Conservation (phyloP, 2,113 vertebrate genomes). For the Ia io region DNA sequence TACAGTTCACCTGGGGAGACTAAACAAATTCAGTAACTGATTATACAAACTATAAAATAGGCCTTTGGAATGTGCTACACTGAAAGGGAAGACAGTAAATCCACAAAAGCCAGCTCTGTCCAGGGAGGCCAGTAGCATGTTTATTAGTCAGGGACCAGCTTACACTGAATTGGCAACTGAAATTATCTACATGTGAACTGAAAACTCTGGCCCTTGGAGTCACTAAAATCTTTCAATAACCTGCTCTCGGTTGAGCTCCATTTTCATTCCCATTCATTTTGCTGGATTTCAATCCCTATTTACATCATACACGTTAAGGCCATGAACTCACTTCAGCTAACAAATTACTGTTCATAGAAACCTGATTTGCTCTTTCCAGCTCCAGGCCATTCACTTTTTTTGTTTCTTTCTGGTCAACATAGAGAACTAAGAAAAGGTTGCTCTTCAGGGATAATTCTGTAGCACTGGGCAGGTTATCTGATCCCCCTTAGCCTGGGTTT, state of each 20-base stretch:
- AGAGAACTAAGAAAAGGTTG: not conserved
- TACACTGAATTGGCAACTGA: not conserved
- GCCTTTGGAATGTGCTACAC: not conserved
- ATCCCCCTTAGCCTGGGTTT: not conserved
- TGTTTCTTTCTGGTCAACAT: constrained; percentile 9
- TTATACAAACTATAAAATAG: not conserved
- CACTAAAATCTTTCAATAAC: not conserved
- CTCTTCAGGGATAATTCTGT: not conserved
- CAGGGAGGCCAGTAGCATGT: not conserved
- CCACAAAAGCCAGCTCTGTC: not conserved
- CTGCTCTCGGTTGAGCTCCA: not conserved
- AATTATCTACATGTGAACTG: not conserved
- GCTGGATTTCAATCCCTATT: not conserved
- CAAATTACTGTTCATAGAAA: not conserved
- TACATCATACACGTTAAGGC: not conserved
- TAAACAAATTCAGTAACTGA: not conserved
- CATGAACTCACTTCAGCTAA: not conserved
- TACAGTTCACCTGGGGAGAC: not conserved
- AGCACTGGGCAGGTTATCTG: not conserved
- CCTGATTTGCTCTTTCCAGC: not conserved
- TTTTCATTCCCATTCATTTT: not conserved
- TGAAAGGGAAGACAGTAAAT: constrained; percentile 8
- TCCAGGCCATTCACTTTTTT: not conserved
- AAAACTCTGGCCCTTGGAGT: not conserved
- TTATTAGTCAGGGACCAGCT: constrained; percentile 4